Evolutionary conservation across 2,113 vertebrate genomes (phyloP).

Genomic region (Pipa parva): DNA sequence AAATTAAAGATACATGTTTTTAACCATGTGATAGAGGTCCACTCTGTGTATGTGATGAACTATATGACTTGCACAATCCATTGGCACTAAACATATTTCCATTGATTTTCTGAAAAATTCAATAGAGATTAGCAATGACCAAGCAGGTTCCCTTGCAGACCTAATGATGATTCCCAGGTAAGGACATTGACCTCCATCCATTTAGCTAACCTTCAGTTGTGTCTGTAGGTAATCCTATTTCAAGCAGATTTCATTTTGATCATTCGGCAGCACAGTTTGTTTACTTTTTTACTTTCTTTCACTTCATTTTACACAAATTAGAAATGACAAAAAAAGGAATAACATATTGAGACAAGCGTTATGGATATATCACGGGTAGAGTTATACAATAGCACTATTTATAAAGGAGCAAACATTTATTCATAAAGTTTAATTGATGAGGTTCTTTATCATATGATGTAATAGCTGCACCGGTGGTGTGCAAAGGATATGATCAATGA

Average conservation of each 20-base stretch:
- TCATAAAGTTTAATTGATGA: too few relatives aligned
- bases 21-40: background rate
- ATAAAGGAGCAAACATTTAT: too few relatives aligned
- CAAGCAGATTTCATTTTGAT: constrained; percentile 10
- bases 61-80: constrained; percentile 1
- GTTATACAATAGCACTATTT: too few relatives aligned
- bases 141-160: constrained; percentile 28
- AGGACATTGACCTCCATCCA: constrained; percentile 30
- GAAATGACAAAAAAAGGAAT: too few relatives aligned
- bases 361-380: too few relatives aligned
- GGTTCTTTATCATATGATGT: too few relatives aligned
- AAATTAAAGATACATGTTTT: constrained; percentile 13
- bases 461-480: too few relatives aligned
- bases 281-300: constrained; percentile 13
- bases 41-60: constrained; percentile 12
- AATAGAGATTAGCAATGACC: constrained; percentile 34
- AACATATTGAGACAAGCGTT: too few relatives aligned
- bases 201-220: constrained; percentile 33
- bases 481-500: too few relatives aligned
- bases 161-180: constrained; percentile 11
- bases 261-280: background rate
- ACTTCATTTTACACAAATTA: too few relatives aligned
- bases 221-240: constrained; percentile 32
- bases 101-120: constrained; percentile 29
- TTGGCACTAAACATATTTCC: constrained; percentile 16